Base-by-base conservation (phyloP, 2,888 invertebrate species). In the Noctua janthe region DNA sequence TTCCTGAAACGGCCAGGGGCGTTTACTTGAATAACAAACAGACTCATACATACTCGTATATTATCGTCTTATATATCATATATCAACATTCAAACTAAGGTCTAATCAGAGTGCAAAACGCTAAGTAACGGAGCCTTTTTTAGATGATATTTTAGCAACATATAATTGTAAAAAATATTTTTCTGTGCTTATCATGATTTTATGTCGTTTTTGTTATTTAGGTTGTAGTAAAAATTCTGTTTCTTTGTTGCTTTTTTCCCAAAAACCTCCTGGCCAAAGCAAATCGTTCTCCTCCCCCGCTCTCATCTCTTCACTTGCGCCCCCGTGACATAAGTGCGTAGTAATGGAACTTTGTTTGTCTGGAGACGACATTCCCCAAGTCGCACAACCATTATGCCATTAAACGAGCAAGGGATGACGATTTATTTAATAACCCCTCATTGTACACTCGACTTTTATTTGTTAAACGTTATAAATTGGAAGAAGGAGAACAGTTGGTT, bases 341-440 rank as follows among this genome's bases (percentile, higher is more conserved):
- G 90, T 89, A 86, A 89, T 90, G 87, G 90, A 90, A 89, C 84
- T 90, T 88, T 87, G 90, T 90, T 90, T 90, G 88, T 81, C 85
- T 88, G 91, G 73, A 74, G 79, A 87, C 91, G 91, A 89, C 90
- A 85, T 88, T 80, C 81, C 80, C 83, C 56, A 83, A 88, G 83
- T 80, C 90, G 62, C 80, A 74, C 76, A 82, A 80, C 79, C 84
- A 82, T 89, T 86, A 87, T 75, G 78, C 79, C 76, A 82, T 83
- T 83, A 89, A 90, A 88, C 72, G 81, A 81, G 76, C 80, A 76
- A 79, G 78, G 70, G n/a, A 81, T 81, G 74, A 75, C 83, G 76
- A 83, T 84, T 88, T 86, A 82, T 89, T 82, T 84, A 83, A 89
- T 82, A 87, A 80, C 76, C 80, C 56, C 67, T 79, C 72, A 72